phyloP scores from a whole-genome alignment of 2,888 invertebrate species.

The Ormia ochracea region DNA sequence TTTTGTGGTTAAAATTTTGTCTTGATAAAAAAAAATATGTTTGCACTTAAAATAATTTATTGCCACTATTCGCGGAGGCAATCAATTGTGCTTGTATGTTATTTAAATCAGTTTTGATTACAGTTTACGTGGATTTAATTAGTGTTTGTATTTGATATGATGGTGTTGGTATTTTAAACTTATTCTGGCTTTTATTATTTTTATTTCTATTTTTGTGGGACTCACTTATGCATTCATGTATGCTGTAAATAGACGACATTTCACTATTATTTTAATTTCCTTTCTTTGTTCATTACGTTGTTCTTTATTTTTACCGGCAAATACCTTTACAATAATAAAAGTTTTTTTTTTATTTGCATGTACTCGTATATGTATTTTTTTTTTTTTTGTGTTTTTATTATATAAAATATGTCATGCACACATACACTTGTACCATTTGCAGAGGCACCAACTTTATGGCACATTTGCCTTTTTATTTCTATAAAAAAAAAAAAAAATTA shows the following conservation, averaged over 20 bases:
- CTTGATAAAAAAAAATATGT: too few relatives aligned
- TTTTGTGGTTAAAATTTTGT: too few relatives aligned
- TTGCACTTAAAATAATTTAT: too few relatives aligned
- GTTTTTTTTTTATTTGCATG: slow-evolving; percentile 33
- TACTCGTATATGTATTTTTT: too few relatives aligned
- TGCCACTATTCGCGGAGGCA: too few relatives aligned
- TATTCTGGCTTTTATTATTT: not conserved
- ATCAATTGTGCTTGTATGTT: too few relatives aligned
- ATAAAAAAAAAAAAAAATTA: too few relatives aligned
- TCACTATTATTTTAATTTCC: slow-evolving; percentile 10
- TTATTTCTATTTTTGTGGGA: slow-evolving; percentile 12
- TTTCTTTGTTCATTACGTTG: slow-evolving; percentile 27
- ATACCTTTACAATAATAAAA: slow-evolving; percentile 49
- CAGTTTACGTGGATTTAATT: too few relatives aligned
- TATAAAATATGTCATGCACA: not conserved
- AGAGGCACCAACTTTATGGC: not conserved
- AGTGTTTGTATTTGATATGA: not conserved
- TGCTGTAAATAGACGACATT: slow-evolving; percentile 20
- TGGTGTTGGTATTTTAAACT: not conserved
- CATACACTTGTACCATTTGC: not conserved
- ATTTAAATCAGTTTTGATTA: too few relatives aligned
- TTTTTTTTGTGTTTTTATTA: slow-evolving; percentile 16
- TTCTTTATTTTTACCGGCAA: slow-evolving; percentile 58
- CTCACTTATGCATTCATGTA: not conserved
- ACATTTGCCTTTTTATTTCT: not conserved